Base-by-base conservation (phyloP, 2,888 invertebrate genomes). In the Drosophila helvetica region DNA sequence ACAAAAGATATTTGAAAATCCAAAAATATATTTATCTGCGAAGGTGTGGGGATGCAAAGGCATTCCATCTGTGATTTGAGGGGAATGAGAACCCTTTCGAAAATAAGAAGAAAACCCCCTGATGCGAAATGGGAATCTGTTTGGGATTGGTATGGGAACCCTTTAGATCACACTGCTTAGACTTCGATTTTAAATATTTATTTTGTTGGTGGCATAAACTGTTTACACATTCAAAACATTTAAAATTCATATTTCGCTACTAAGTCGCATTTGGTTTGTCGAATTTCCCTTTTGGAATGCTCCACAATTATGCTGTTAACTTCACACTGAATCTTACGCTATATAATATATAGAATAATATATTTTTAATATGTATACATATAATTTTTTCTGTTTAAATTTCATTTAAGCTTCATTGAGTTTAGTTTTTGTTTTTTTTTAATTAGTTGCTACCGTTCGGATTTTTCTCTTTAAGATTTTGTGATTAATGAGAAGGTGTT, bases 301-400 rank as follows among this genome's bases (percentile, higher is more conserved):
- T 76, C 74, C 70, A 74, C 86, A 88, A 78, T 86, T 75, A 75
- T 86, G 84, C 86, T 88, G 88, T 84, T 84, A 84, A 84, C 83
- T 84, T 88, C 88, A 80, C 84, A 76, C 86, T 84, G 70, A 74
- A 64, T 60, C 62, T 54, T 69, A 53, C 15, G 2, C 10, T 12
- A 53, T 42, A 42, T 22, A 38, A 38, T 38, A 38, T 38, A 38
- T n/a, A 38, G n/a, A n/a, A 38, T n/a, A 42, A 15, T 42, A 22
- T 45, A 74, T 87, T 63, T 51, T 46, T 70, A 66, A 64, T 75
- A 75, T 51, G 43, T 84, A 81, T 75, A 78, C 55, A 84, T 73
- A 72, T 87, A 57, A 54, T 58, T 61, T 19, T 55, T 45, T 56
- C 52, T 60, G 25, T 59, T 62, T 62, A 56, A 71, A 56, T 63